A percentile compares a stretch with the other conserved stretches of the same genome.
Evolutionary conservation across 2,113 vertebrate species (phyloP).

Genomic region (Forbesichthys agassizii): DNA sequence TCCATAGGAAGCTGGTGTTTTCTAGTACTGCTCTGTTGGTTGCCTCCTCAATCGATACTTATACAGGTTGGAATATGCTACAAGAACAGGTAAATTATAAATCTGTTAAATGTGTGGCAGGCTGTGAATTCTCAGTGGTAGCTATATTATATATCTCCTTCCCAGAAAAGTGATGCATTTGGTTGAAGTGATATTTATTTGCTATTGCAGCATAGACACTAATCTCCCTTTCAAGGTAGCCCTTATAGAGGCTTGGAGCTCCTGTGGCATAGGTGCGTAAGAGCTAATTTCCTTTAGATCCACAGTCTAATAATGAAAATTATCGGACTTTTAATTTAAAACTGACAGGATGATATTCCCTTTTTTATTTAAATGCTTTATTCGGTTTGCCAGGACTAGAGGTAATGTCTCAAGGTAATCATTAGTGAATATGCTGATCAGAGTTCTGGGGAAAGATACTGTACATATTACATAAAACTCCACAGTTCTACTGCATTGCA

Average conservation of each 20-base stretch:
- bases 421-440: slow-evolving; percentile 67
- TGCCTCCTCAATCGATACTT: slow-evolving; percentile 59
- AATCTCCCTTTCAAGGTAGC: slow-evolving; percentile 60
- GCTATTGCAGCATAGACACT: slow-evolving; percentile 38
- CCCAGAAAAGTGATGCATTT: slow-evolving; percentile 45
- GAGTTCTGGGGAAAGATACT: slow-evolving; percentile 44
- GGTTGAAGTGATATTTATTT: slow-evolving; percentile 46
- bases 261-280: slow-evolving; percentile 45
- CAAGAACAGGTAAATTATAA: slow-evolving; percentile 64
- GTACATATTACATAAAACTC: slow-evolving; percentile 26
- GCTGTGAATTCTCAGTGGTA: slow-evolving; percentile 45
- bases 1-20: too few species aligned
- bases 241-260: slow-evolving; percentile 46
- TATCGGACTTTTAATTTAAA: slow-evolving; percentile 50
- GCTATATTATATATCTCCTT: slow-evolving; percentile 25
- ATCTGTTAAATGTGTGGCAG: slow-evolving; percentile 34
- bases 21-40: slow-evolving; percentile 14
- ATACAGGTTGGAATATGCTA: slow-evolving; percentile 50
- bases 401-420: slow-evolving; percentile 56
- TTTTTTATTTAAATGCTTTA: slow-evolving; percentile 44
- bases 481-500: too few species aligned
- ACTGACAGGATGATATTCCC: slow-evolving; percentile 60
- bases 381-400: slow-evolving; percentile 45
- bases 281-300: slow-evolving; percentile 34
- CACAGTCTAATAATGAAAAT: slow-evolving; percentile 68